Conservation (phyloP, 2,113 vertebrate species). For the Boleophthalmus pectinirostris region DNA sequence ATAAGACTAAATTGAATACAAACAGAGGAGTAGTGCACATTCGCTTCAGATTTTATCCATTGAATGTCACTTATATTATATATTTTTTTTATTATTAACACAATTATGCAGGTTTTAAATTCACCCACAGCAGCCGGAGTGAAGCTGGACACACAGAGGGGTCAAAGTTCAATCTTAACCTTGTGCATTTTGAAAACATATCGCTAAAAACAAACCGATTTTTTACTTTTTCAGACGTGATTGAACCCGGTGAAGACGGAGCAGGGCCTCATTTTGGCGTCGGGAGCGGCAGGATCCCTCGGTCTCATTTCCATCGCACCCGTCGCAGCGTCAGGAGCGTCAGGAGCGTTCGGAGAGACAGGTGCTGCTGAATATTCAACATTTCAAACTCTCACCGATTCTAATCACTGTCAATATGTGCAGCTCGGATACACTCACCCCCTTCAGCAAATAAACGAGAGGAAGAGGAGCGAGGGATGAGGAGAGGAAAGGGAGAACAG, state of each 20-base stretch:
- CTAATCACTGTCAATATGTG: conserved; percentile 79
- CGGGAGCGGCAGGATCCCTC: neutral
- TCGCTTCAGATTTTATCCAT: too few relatives aligned
- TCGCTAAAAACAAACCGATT: neutral
- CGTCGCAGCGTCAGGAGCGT: conserved; percentile 49
- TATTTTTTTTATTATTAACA: too few relatives aligned
- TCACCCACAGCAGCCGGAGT: too few relatives aligned
- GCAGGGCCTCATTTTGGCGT: neutral
- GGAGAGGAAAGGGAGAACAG: neutral
- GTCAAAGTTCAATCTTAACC: too few relatives aligned
- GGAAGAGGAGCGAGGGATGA: conserved; percentile 47
- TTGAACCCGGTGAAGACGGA: too few relatives aligned
- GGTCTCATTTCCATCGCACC: conserved; percentile 1
- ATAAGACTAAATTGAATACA: too few relatives aligned
- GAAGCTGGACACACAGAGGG: too few relatives aligned
- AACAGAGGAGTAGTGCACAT: too few relatives aligned
- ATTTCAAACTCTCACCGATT: conserved; percentile 56
- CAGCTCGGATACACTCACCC: conserved; percentile 71
- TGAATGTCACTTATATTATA: too few relatives aligned
- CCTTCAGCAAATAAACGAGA: conserved; percentile 57
- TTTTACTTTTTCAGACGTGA: too few relatives aligned
- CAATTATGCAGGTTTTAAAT: too few relatives aligned
- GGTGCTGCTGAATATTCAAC: conserved; percentile 80
- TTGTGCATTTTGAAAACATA: neutral
- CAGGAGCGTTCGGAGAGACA: conserved; percentile 70